Evolutionary conservation across 1,140 invertebrate genomes (phyloP).

Genomic region (Heliconius congener): DNA sequence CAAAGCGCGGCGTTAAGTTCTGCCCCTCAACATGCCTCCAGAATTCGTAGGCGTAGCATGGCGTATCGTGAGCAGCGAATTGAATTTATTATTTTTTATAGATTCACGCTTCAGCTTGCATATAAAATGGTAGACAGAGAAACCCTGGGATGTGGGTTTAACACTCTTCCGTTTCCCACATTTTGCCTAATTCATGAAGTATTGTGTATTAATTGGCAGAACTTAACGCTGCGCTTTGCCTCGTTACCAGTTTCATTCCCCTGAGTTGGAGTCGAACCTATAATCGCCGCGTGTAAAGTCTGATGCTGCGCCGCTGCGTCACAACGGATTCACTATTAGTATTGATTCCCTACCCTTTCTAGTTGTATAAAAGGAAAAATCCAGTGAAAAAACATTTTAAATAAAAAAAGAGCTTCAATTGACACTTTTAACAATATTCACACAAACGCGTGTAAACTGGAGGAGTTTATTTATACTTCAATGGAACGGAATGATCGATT

Average conservation of each 20-base stretch:
- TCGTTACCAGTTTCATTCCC: too few relatives aligned
- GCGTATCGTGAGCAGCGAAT: too few relatives aligned
- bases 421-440: conserved; percentile 8
- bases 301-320: too few relatives aligned
- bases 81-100: too few relatives aligned
- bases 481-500: background rate
- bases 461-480: background rate
- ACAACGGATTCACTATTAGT: background rate
- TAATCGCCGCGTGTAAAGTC: too few relatives aligned
- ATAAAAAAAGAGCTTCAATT: background rate
- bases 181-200: background rate
- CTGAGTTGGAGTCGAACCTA: too few relatives aligned
- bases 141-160: too few relatives aligned
- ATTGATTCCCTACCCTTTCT: background rate
- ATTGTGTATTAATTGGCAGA: too few relatives aligned
- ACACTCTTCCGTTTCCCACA: too few relatives aligned
- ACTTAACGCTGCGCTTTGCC: too few relatives aligned
- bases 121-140: too few relatives aligned
- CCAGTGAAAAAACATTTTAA: background rate
- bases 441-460: conserved; percentile 2
- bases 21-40: background rate
- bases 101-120: too few relatives aligned
- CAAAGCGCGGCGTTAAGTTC: background rate
- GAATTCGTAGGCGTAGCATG: background rate
- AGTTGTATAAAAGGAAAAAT: background rate